These are phyloP conservation scores for Lutjanus argentimaculatus DNA, from an alignment of 2,797 vertebrate genomes.

Conservation along the genomic window DNA sequence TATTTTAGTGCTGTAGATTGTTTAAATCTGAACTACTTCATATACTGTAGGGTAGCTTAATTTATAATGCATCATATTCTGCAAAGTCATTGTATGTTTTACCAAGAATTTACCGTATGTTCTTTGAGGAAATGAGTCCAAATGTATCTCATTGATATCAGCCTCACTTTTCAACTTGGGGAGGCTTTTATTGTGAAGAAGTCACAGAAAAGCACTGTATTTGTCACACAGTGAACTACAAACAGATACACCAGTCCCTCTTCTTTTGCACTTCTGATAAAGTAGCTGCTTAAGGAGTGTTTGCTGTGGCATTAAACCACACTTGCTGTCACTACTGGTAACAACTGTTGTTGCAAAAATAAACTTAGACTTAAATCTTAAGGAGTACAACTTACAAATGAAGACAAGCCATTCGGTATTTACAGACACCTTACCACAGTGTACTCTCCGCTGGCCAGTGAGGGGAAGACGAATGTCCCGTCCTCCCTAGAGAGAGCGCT, in stretches of 20 bases:
- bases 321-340: background rate
- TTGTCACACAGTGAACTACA: background rate
- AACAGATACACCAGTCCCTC: background rate
- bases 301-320: background rate
- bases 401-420: background rate
- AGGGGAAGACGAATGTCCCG: constrained; percentile 92
- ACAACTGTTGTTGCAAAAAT: background rate
- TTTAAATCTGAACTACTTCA: too few species aligned
- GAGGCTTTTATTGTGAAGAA: background rate
- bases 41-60: too few species aligned
- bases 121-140: background rate
- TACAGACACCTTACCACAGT: constrained; percentile 88
- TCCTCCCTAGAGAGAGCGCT: constrained; percentile 93
- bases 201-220: too few species aligned
- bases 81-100: too few species aligned
- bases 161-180: background rate
- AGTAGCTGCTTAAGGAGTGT: background rate
- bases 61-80: too few species aligned
- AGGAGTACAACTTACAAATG: background rate
- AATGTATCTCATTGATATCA: background rate
- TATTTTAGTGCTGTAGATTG: too few species aligned
- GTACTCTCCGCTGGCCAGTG: constrained; percentile 94
- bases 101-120: too few species aligned
- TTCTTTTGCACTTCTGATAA: background rate
- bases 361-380: background rate